Evolutionary conservation across 1,140 invertebrate species (phyloP), one percentile per base, ranked within the genome.

Genomic region (Sminthurides bifidus): DNA sequence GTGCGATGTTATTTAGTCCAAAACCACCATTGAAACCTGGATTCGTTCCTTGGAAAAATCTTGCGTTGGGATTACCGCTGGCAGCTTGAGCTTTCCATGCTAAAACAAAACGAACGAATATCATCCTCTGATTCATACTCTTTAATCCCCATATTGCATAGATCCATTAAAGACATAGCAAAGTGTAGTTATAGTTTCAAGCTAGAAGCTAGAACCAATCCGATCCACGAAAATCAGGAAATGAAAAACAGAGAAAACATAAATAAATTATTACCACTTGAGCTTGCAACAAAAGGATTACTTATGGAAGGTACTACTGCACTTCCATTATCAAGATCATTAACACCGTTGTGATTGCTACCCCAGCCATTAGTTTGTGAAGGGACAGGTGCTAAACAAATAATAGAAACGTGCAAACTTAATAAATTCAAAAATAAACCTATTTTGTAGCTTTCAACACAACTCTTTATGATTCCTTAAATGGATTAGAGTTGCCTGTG

Each of bases 271-370:
- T 41, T 21, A 38, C 29, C 17, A 43, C 21, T 52, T 50, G 19
- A 35, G 24, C 30, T 55, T n/a, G n/a, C 48, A 29, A 53, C 56
- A 48, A 59, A 59, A n/a, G 58, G 58, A 38, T 60, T 60, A 26
- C 56, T n/a, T n/a, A n/a, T n/a, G n/a, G n/a, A n/a, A n/a, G n/a
- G n/a, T n/a, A n/a, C n/a, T n/a, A n/a, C n/a, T n/a, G n/a, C n/a
- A n/a, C n/a, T n/a, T n/a, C n/a, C n/a, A n/a, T n/a, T n/a, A n/a
- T n/a, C n/a, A n/a, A n/a, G 58, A 3, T 40, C 48, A 53, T 59
- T 44, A 23, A 24, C 43, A n/a, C 48, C 43, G 17, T 24, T 54
- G 38, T 43, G 21, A 35, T 45, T 51, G 3, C 21, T 49, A 44
- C 37, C 49, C 52, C 53, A 61, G 8, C 49, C 51, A 49, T 49